Conservation (phyloP, 2,888 invertebrate genomes). For the Slavum lentiscoides region DNA sequence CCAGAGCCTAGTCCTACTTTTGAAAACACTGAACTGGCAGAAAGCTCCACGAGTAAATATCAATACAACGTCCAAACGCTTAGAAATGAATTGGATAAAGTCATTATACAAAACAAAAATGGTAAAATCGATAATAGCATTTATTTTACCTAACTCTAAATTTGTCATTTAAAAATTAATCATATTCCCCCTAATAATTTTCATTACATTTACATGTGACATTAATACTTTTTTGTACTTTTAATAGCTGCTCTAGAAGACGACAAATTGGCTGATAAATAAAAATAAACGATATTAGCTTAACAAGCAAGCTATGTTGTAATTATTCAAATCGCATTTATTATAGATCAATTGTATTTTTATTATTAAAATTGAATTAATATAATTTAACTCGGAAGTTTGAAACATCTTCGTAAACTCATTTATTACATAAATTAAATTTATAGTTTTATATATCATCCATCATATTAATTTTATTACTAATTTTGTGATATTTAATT, state of each 20-base stretch:
- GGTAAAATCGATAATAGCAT: not conserved
- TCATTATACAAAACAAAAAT: slow-evolving; percentile 31
- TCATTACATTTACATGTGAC: not conserved
- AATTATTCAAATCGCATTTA: not conserved
- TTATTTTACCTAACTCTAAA: not conserved
- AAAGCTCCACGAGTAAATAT: slow-evolving; percentile 1
- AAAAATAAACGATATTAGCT: not conserved
- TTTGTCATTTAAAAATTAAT: not conserved
- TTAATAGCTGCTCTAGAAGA: slow-evolving; percentile 33
- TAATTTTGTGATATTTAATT: slow-evolving; percentile 1
- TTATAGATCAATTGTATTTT: slow-evolving; percentile 3
- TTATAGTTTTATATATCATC: not conserved
- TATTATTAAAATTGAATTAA: not conserved
- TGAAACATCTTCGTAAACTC: not conserved
- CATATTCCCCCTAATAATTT: not conserved
- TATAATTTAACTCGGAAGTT: slow-evolving; percentile 19
- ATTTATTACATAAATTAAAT: not conserved
- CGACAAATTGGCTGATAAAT: slow-evolving; percentile 16
- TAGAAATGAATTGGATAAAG: slow-evolving; percentile 37
- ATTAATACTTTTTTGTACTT: slow-evolving; percentile 1
- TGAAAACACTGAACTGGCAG: slow-evolving; percentile 12
- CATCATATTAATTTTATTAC: slow-evolving; percentile 10
- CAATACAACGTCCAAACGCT: slow-evolving; percentile 30
- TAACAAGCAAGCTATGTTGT: not conserved
- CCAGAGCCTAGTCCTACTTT: slow-evolving; percentile 41